Evolutionary conservation across 2,797 vertebrate species (phyloP).

Genomic region (Darevskia mixta): DNA sequence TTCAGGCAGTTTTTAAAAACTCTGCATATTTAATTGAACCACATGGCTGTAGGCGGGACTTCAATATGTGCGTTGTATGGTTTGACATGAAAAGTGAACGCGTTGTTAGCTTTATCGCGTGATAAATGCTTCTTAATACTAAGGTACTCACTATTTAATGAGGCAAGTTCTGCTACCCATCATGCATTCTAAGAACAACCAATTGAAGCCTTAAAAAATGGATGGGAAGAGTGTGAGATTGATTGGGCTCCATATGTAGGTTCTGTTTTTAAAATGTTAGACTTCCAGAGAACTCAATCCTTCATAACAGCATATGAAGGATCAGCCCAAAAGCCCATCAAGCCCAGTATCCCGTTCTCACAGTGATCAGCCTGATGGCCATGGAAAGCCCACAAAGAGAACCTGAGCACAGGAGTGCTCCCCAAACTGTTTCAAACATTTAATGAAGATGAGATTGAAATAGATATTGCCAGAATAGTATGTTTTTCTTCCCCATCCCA

Average conservation of each 20-base stretch:
- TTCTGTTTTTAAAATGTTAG: background rate
- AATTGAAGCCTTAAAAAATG: background rate
- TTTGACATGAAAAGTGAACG: conserved; percentile 4
- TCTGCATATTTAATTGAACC: background rate
- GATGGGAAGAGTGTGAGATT: background rate
- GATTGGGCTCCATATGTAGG: background rate
- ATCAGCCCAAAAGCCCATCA: no score
- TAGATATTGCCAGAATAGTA: background rate
- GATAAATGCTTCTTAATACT: background rate
- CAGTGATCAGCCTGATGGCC: no score
- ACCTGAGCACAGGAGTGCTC: no score
- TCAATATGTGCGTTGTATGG: background rate
- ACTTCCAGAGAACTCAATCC: no score
- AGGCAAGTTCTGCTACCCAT: background rate
- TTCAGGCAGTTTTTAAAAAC: background rate
- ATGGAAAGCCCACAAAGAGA: no score
- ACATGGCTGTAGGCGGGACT: background rate
- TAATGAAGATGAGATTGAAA: background rate
- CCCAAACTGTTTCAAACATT: no score
- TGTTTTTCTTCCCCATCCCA: background rate
- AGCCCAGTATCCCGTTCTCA: no score
- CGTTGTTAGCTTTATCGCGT: background rate
- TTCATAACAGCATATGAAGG: no score
- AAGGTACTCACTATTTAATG: background rate
- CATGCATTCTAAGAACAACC: background rate